Base-by-base conservation (phyloP, 2,113 vertebrate species). In the Aldabrachelys gigantea region DNA sequence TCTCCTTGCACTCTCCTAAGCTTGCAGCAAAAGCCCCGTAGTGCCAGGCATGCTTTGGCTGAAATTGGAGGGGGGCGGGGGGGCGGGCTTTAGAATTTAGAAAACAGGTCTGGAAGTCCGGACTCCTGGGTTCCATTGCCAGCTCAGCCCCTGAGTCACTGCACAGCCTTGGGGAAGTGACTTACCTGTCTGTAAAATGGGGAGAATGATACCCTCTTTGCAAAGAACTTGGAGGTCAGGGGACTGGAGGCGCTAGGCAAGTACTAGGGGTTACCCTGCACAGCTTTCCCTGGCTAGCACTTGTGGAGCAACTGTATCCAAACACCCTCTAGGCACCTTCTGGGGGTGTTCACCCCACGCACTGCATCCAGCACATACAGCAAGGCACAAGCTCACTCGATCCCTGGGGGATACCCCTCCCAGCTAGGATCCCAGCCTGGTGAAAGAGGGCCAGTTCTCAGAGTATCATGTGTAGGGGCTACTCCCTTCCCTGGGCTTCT, bases 71-170 rank as follows among this genome's bases (percentile, higher is more conserved):
- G 8, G 21, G 35, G 6, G 35, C 0, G 7, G 19, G n/a, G 4
- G 4, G 4, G 1, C 21, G 21, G 75, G 10, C 72, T 22, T n/a
- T 75, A 25, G 72, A 13, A 27, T 41, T 59, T 69, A 69, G 65
- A n/a, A n/a, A 69, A 69, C 35, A 69, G 65, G 35, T 35, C 17
- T 69, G 65, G 72, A 62, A 88, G 76, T 17, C 2, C 0, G 82
- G 35, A 94, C 50, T 0, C 2, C 69, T 44, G 94, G 90, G 92
- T 87, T 95, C 76, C 31, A 49, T 88, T 94, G 47, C 89, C 93
- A 92, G 91, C 87, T 79, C 88, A 84, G 88, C 89, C 88, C 88
- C 88, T 88, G 83, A 92, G 93, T 89, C 93, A 75, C 13, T 22
- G 92, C 25, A 29, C 65, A 47, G 57, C 78, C 82, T 84, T 6